Conservation (phyloP, 2,113 vertebrate genomes). For the Chinchilla lanigera region DNA sequence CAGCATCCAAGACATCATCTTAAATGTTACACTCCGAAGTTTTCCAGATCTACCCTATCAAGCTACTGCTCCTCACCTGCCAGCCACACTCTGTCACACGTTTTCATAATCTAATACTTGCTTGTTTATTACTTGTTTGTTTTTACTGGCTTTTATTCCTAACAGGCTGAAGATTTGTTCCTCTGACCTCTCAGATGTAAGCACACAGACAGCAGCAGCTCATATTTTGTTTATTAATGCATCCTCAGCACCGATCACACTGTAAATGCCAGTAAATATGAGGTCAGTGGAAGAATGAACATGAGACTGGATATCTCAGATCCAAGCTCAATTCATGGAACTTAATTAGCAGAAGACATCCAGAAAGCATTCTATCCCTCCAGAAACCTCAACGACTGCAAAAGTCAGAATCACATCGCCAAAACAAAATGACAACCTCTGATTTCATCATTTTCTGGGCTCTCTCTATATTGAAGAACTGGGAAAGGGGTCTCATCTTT, state of each 20-base stretch:
- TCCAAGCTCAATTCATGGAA: neutral
- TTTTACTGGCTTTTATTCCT: neutral
- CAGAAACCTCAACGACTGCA: neutral
- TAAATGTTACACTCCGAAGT: neutral
- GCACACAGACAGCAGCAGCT: neutral
- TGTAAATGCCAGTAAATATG: neutral
- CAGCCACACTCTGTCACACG: neutral
- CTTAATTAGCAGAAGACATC: neutral
- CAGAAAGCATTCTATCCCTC: neutral
- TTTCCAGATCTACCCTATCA: neutral
- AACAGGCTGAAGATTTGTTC: neutral
- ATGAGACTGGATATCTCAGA: neutral
- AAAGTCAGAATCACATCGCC: neutral
- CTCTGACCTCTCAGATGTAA: neutral
- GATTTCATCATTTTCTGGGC: neutral
- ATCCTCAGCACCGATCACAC: too few species aligned
- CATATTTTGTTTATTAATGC: neutral
- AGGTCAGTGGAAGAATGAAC: neutral
- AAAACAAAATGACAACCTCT: neutral
- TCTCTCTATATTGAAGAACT: neutral
- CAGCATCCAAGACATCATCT: neutral
- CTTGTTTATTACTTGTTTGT: neutral
- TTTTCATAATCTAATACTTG: constrained; percentile 2
- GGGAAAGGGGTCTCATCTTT: neutral
- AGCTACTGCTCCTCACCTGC: neutral